phyloP scores from a whole-genome alignment of 2,113 vertebrate genomes.

The Sorex araneus region DNA sequence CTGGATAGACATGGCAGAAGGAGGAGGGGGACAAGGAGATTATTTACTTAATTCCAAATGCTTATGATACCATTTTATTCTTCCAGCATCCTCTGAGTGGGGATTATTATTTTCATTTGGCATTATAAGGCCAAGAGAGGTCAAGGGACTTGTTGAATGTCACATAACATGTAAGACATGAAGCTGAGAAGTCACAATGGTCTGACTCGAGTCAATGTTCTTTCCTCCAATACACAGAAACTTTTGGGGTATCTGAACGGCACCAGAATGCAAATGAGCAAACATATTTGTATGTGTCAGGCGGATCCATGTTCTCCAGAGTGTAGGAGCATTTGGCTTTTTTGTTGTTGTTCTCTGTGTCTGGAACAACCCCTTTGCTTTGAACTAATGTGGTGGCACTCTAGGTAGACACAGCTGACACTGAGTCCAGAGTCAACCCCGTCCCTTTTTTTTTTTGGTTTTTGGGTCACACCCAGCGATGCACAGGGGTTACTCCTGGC shows the following conservation, averaged over 20 bases:
- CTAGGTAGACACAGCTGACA: neutral
- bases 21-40: neutral
- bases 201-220: neutral
- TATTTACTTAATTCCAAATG: neutral
- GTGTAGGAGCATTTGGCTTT: constrained; percentile 8
- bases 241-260: neutral
- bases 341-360: constrained; percentile 1
- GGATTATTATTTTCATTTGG: constrained; percentile 31
- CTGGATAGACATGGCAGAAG: neutral
- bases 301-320: neutral
- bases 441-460: neutral
- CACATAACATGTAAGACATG: constrained; percentile 15
- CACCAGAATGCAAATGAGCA: constrained; percentile 42
- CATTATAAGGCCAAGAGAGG: constrained; percentile 37
- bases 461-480: too few relatives aligned
- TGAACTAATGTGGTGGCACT: neutral
- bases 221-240: constrained; percentile 51
- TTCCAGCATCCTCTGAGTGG: constrained; percentile 12
- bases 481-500: too few relatives aligned
- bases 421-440: neutral
- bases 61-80: constrained; percentile 30
- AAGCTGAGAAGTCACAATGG: constrained; percentile 3
- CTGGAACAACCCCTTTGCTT: constrained; percentile 14
- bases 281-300: neutral
- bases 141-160: constrained; percentile 42